Evolutionary conservation across 2,113 vertebrate genomes (phyloP).

Genomic region (Oceanites oceanicus): DNA sequence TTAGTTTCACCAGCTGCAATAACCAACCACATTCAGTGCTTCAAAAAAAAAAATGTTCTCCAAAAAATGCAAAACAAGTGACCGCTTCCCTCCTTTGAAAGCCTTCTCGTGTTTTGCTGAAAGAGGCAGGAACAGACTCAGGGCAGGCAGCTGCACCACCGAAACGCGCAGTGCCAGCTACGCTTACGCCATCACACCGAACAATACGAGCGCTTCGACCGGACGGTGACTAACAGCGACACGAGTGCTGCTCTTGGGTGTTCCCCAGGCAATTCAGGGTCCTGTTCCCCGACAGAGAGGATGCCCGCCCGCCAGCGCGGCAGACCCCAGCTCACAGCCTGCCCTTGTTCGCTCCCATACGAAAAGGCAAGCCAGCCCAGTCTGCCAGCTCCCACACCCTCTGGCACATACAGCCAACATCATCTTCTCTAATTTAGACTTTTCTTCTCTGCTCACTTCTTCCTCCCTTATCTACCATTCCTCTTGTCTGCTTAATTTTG

Average conservation of each 20-base stretch:
- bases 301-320: background rate
- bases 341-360: background rate
- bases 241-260: background rate
- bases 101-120: background rate
- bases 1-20: background rate
- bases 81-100: background rate
- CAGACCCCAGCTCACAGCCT: fast-evolving
- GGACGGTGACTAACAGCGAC: background rate
- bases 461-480: background rate
- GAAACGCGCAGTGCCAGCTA: fast-evolving
- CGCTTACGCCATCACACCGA: background rate
- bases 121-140: background rate
- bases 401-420: background rate
- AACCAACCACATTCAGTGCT: background rate
- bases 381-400: background rate
- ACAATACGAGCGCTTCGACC: background rate
- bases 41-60: background rate
- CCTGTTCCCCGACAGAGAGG: background rate
- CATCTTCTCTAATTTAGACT: background rate
- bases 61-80: background rate
- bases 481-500: background rate
- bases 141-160: background rate
- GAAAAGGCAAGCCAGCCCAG: fast-evolving
- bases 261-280: background rate
- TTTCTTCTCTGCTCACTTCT: background rate